Conservation (phyloP, 2,797 vertebrate species). For the Margarornis squamiger region DNA sequence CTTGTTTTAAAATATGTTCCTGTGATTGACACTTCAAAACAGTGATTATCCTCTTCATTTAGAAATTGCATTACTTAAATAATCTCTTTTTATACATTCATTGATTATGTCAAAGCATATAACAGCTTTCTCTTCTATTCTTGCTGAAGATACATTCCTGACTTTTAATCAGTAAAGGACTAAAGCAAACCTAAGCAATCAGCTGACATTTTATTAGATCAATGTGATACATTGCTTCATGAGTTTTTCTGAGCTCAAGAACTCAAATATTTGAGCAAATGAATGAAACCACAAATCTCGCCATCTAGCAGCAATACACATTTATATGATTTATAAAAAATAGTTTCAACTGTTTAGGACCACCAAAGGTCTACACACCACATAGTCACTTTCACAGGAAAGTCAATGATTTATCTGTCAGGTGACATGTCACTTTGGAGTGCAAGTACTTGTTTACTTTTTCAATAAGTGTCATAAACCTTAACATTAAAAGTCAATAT, state of each 20-base stretch:
- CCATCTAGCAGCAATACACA: neutral
- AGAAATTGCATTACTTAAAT: neutral
- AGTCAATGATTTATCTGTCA: neutral
- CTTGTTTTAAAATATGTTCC: neutral
- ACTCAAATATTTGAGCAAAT: neutral
- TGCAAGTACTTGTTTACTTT: neutral
- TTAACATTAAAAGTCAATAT: neutral
- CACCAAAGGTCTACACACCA: neutral
- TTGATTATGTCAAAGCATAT: neutral
- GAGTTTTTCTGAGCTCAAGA: neutral
- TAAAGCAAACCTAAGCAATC: neutral
- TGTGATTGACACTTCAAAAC: neutral
- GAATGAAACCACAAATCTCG: neutral
- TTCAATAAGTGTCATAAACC: neutral
- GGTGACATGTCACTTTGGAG: neutral
- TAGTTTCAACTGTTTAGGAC: neutral
- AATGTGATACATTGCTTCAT: neutral
- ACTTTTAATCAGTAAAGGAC: neutral
- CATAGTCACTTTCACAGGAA: neutral
- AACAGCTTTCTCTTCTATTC: neutral
- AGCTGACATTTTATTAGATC: neutral
- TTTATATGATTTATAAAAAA: neutral
- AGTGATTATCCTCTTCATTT: neutral
- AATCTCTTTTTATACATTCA: neutral
- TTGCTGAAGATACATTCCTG: neutral